These are phyloP conservation scores for Zhuqinia jingwanae DNA, from an alignment of 2,888 invertebrate genomes.

Conservation along the genomic window DNA sequence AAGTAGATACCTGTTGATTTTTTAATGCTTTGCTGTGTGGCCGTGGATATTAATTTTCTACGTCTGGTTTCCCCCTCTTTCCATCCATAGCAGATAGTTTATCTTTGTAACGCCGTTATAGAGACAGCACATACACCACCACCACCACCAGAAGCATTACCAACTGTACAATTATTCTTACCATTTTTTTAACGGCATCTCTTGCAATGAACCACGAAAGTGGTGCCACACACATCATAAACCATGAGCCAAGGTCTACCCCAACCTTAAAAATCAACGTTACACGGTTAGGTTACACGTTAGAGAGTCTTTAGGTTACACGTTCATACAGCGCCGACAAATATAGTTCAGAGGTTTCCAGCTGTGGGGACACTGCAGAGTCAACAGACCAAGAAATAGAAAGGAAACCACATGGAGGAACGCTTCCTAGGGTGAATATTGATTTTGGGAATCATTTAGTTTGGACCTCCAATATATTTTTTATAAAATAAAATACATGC, in stretches of 20 bases:
- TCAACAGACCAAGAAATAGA: not conserved
- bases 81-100: too few species aligned
- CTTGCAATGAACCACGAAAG: not conserved
- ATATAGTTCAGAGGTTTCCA: conserved; percentile 35
- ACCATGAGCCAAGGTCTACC: not conserved
- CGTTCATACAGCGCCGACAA: not conserved
- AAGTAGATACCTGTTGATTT: conserved; percentile 25
- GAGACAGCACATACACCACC: too few species aligned
- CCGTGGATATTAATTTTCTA: not conserved
- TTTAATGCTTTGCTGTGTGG: conserved; percentile 18
- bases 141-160: not conserved
- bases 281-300: too few species aligned
- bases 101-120: too few species aligned
- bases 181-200: conserved; percentile 1
- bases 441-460: conserved; percentile 50
- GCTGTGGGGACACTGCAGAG: conserved; percentile 39
- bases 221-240: not conserved
- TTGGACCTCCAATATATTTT: conserved; percentile 14
- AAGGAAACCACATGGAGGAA: conserved; percentile 39
- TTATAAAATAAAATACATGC: not conserved
- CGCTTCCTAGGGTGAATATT: conserved; percentile 53
- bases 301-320: not conserved
- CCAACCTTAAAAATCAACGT: not conserved
- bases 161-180: not conserved
- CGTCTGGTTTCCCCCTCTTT: not conserved